These are phyloP conservation scores for Clistopyga incitator DNA, from an alignment of 2,888 invertebrate species.

Conservation along the genomic window DNA sequence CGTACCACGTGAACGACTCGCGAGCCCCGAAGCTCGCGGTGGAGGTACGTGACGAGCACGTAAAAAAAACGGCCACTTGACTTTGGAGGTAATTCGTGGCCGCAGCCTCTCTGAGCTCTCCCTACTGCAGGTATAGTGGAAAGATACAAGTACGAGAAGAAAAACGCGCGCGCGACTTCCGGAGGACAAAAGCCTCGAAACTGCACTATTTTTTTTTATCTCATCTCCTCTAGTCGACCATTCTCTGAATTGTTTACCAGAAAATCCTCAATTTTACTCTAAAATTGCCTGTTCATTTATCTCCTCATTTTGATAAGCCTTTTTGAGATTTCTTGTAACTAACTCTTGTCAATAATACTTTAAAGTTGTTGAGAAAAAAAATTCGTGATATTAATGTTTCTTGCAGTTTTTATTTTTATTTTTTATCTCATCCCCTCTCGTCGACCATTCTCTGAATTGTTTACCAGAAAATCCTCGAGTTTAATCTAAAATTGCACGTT, in stretches of 20 bases:
- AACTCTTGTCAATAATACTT: too few species aligned
- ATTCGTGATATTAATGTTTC: too few species aligned
- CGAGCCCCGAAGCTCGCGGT: constrained; percentile 18
- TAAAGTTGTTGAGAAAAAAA: too few species aligned
- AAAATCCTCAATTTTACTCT: too few species aligned
- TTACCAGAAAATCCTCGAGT: neutral
- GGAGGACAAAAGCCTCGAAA: neutral
- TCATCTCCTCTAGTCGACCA: too few species aligned
- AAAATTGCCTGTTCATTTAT: too few species aligned
- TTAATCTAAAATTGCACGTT: too few species aligned
- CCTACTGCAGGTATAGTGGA: constrained; percentile 11
- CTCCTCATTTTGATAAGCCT: neutral
- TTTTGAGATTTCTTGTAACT: too few species aligned
- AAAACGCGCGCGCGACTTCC: neutral
- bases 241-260: too few species aligned
- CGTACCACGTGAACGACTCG: constrained; percentile 35
- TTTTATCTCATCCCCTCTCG: neutral
- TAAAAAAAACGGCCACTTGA: constrained; percentile 52
- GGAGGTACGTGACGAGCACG: constrained; percentile 16
- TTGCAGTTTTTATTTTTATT: neutral
- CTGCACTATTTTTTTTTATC: neutral
- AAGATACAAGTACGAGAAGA: constrained; percentile 38
- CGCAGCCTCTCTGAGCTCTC: constrained; percentile 43
- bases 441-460: neutral
- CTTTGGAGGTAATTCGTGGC: constrained; percentile 60